Evolutionary conservation across 2,113 vertebrate species (phyloP), one percentile per base, ranked within the genome.

Genomic region (Paratilapia polleni): DNA sequence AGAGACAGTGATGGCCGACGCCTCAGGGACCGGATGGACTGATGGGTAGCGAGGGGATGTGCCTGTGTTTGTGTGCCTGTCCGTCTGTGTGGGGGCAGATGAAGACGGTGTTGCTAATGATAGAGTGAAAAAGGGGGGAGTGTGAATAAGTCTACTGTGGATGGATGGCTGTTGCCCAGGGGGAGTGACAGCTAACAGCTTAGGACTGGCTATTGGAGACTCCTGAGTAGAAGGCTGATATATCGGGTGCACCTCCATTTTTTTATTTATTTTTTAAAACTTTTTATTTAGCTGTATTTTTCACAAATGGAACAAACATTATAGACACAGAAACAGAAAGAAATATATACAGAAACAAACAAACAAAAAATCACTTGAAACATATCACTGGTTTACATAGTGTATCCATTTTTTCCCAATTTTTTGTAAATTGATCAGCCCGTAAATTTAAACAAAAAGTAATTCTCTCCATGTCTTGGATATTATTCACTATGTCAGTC

Each of bases 1-100:
- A 74, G 77, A 94, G 92, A 86, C 86, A 84, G 87, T 38, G 81
- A 92, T 88, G 91, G 85, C 85, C 56, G 52, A 88, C 83, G 83
- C 88, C 80, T 87, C 54, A 3, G 89, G 85, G 88, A 91, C 24
- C 36, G 47, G 77, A 81, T 22, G 78, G 90, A 85, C 68, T 82
- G 87, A 88, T 73, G 80, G 83, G 79, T 26, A 90, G 87, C 68
- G 52, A 83, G 76, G 70, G 36, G 75, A 83, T 26, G 41, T 61
- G 74, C 70, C 20, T 15, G 73, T 87, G 77, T 81, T 31, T 83
- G 70, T 88, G 66, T 81, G 78, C 77, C 43, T 81, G 64, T 77
- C 22, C 7, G 2, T 68, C 47, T 64, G 26, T 43, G 86, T 22
- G 3, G 47, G 57, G 56, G 20, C 61, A 66, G 73, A 70, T 36